Evolutionary conservation across 2,797 vertebrate species (phyloP).

Genomic region (Tadarida brasiliensis): DNA sequence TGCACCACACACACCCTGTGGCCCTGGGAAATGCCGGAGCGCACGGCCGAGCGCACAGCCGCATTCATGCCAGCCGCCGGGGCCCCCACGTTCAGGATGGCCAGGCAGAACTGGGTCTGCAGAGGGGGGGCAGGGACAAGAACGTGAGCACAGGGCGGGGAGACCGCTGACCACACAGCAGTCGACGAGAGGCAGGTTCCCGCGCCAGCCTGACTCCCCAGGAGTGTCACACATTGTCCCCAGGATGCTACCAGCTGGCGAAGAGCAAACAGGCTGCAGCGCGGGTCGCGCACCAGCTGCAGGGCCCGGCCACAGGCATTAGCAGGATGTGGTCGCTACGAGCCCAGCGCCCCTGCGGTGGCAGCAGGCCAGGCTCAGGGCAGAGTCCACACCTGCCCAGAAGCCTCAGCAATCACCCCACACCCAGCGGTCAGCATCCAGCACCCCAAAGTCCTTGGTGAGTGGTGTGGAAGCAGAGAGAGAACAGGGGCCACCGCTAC

Average conservation of each 20-base stretch:
- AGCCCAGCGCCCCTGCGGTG: fast-evolving
- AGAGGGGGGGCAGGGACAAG: not conserved
- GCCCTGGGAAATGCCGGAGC: constrained; percentile 92
- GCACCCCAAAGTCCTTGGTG: fast-evolving
- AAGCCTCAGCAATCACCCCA: fast-evolving
- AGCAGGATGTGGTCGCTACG: fast-evolving
- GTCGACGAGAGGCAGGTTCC: not conserved
- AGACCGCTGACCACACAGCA: fast-evolving
- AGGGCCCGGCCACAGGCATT: no score
- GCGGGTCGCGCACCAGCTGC: fast-evolving
- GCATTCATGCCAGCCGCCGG: constrained; percentile 97
- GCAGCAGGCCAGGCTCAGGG: fast-evolving
- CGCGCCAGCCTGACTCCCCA: not conserved
- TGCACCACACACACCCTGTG: constrained; percentile 93
- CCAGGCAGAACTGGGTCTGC: constrained; percentile 93
- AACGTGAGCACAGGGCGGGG: fast-evolving
- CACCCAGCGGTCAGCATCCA: not conserved
- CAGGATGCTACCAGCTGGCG: not conserved
- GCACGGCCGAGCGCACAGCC: constrained; percentile 93
- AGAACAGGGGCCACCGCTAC: fast-evolving
- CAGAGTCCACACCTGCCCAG: not conserved
- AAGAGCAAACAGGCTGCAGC: fast-evolving
- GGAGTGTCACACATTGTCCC: not conserved
- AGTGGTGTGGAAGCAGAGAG: fast-evolving
- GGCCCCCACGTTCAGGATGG: constrained; percentile 96